Evolutionary conservation across 2,113 vertebrate species (phyloP), one percentile per base, ranked within the genome.

Genomic region (Calonectris borealis): DNA sequence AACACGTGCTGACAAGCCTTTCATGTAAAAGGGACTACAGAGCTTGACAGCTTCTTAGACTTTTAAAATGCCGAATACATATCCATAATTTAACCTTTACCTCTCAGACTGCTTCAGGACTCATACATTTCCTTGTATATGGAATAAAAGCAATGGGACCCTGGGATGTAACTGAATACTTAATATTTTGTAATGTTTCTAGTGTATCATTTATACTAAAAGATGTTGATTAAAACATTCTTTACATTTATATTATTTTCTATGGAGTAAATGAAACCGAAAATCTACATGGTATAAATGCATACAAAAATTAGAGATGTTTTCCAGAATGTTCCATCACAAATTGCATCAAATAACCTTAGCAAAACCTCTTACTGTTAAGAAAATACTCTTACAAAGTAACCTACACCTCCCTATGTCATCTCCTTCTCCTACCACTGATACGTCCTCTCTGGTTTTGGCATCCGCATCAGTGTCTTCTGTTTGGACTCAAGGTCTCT

Each of bases 161-260:
- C 90, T 9, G 86, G 90, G 81, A 96, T 89, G 93, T 75, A 95
- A 96, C 88, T 64, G 90, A 96, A 95, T 57, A 16, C 88, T 91
- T 84, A 4, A 9, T 60, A 88, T 51, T 92, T 90, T 78, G 44
- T 70, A 34, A 86, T 66, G 81, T 55, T 96, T 93, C 94, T 72
- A 86, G 66, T 15, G 19, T 40, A 38, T 81, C 78, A 7, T 82
- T 95, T 89, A 88, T 76, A 80, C 87, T 95, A 51, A 54, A 68
- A 40, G 84, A 48, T 87, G 70, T 11, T 54, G 88, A 75, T 64
- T 58, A 75, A 78, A 90, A 75, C 26, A 7, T 83, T 77, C 70
- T 72, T 89, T 78, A 61, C 21, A 4, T 82, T 84, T n/a, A 14
- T 24, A 80, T 82, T 80, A 11, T 29, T 76, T 87, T 76, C 86